phyloP scores from a whole-genome alignment of 2,113 vertebrate species.

The Charadrius vociferus region DNA sequence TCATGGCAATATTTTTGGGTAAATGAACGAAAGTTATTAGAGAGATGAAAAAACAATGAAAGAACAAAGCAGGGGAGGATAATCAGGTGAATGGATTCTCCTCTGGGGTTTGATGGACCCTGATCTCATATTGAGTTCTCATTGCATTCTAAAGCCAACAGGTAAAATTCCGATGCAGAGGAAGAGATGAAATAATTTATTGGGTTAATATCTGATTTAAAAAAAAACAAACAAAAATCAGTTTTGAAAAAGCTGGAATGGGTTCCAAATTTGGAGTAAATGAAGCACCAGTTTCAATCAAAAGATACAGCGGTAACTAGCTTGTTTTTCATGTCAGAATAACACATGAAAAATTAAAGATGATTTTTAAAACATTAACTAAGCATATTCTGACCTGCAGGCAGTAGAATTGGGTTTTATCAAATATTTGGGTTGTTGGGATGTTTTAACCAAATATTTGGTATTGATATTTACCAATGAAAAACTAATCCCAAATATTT shows the following conservation, averaged over 20 bases:
- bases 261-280: neutral
- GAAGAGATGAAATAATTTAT: neutral
- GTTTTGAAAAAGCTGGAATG: neutral
- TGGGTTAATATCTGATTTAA: neutral
- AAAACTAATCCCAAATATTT: neutral
- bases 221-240: neutral
- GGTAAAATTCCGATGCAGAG: neutral
- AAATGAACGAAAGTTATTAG: neutral
- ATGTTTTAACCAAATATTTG: neutral
- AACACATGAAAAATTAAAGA: neutral
- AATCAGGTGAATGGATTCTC: neutral
- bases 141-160: neutral
- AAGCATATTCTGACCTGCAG: neutral
- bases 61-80: neutral
- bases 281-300: neutral
- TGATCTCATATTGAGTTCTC: neutral
- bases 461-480: neutral
- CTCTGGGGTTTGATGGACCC: neutral
- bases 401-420: neutral
- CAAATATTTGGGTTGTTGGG: neutral
- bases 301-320: rapidly evolving
- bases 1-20: neutral
- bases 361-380: neutral
- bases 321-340: neutral
- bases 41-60: neutral